Evolutionary conservation across 2,888 invertebrate genomes (phyloP).

Genomic region (Nudaria mundana): DNA sequence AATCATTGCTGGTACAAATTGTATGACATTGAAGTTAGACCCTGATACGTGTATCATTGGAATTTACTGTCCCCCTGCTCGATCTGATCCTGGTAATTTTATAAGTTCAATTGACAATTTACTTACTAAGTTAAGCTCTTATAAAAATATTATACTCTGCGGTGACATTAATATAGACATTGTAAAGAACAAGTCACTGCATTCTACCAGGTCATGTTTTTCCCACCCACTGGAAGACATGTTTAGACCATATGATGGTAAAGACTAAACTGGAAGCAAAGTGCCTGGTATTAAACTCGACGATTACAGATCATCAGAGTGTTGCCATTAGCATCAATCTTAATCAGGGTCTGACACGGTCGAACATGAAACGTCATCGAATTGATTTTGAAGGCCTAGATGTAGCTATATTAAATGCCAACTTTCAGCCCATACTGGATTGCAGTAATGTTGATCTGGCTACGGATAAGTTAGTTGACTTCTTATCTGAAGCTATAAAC

Average conservation of each 20-base stretch:
- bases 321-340: too few relatives aligned
- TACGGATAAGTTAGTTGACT: too few relatives aligned
- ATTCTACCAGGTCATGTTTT: background rate
- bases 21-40: background rate
- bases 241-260: background rate
- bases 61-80: background rate
- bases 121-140: background rate
- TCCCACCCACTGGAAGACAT: background rate
- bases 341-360: too few relatives aligned
- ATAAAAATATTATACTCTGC: background rate
- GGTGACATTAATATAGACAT: conserved; percentile 3
- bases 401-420: too few relatives aligned
- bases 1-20: background rate
- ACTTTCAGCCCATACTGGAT: too few relatives aligned
- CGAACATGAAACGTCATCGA: too few relatives aligned
- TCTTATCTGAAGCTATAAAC: too few relatives aligned
- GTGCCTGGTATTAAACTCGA: too few relatives aligned
- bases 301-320: too few relatives aligned
- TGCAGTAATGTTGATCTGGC: too few relatives aligned
- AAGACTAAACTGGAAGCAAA: too few relatives aligned
- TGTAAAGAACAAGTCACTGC: background rate
- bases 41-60: background rate
- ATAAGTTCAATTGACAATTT: background rate
- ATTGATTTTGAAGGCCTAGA: too few relatives aligned
- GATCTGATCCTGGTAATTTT: background rate